Conservation (phyloP, 2,888 invertebrate species). For the Sycophila texana region DNA sequence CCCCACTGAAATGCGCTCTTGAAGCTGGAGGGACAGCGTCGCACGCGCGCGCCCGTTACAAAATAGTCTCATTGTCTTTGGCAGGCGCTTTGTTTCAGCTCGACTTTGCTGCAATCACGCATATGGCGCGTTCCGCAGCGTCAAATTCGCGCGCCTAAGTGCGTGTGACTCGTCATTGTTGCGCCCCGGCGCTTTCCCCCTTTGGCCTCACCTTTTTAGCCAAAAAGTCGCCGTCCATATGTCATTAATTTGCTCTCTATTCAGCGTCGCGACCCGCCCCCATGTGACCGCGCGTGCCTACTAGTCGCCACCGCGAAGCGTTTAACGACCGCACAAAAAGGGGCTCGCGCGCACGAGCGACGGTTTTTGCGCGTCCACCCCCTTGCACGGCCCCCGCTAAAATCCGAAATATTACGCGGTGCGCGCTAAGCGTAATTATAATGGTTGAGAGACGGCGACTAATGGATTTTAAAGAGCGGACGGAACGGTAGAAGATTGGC, state of each 20-base stretch:
- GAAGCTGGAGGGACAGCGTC: not conserved
- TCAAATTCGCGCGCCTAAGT: slow-evolving; percentile 54
- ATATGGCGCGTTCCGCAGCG: slow-evolving; percentile 58
- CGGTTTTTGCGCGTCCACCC: too few relatives aligned
- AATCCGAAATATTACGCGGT: not conserved
- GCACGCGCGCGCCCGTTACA: not conserved
- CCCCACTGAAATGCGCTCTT: not conserved
- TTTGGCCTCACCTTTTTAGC: slow-evolving; percentile 48
- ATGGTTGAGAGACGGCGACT: not conserved
- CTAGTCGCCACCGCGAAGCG: too few relatives aligned
- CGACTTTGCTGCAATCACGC: slow-evolving; percentile 57
- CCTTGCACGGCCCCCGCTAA: too few relatives aligned
- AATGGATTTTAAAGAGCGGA: slow-evolving; percentile 9
- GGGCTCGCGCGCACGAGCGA: too few relatives aligned
- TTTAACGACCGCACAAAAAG: too few relatives aligned
- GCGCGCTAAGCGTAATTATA: slow-evolving; percentile 9
- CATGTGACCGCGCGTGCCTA: slow-evolving; percentile 60
- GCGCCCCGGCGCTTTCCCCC: not conserved
- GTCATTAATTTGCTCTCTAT: slow-evolving; percentile 67
- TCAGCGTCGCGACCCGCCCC: slow-evolving; percentile 54
- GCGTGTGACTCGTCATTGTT: slow-evolving; percentile 32
- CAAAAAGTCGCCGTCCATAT: slow-evolving; percentile 64
- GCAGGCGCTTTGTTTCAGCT: slow-evolving; percentile 62
- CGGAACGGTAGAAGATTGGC: not conserved
- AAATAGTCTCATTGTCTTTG: slow-evolving; percentile 66